Percentiles rank a stretch among this genome's conserved stretches.
Conservation (phyloP, 2,797 vertebrate species). For the Pantherophis alleghaniensis region DNA sequence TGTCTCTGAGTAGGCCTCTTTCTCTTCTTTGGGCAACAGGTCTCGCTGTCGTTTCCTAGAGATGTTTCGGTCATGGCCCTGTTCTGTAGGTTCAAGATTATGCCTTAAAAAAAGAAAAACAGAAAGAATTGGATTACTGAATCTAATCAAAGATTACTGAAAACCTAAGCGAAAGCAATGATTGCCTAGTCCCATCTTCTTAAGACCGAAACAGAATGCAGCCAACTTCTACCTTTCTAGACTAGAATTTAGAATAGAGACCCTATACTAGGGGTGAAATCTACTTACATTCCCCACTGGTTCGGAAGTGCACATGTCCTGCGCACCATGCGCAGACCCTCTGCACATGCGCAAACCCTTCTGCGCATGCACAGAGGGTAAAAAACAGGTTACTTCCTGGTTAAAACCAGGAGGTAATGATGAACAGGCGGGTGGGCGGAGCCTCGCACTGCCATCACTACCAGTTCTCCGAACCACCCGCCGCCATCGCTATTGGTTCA, state of each 20-base stretch:
- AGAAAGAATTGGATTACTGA: neutral
- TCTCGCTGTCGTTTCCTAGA: slow-evolving; percentile 75
- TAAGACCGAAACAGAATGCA: neutral
- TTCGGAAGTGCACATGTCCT: no score
- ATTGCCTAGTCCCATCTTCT: neutral
- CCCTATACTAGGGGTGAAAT: no score
- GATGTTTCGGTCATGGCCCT: slow-evolving; percentile 69
- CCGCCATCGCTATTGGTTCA: no score
- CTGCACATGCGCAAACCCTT: no score
- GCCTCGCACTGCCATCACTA: no score
- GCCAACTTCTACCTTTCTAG: neutral
- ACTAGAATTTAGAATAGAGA: neutral
- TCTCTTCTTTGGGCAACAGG: slow-evolving; percentile 75
- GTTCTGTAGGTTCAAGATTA: slow-evolving; percentile 70
- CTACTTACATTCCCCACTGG: no score
- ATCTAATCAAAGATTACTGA: neutral
- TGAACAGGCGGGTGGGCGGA: no score
- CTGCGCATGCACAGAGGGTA: no score
- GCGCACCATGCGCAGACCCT: no score
- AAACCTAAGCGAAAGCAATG: neutral
- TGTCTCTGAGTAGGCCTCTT: slow-evolving; percentile 67
- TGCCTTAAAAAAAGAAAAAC: slow-evolving; percentile 56
- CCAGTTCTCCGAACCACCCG: no score
- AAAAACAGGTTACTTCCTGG: no score
- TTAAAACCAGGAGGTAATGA: no score